Evolutionary conservation across 2,888 invertebrate species (phyloP).

Genomic region (Neria commutata): DNA sequence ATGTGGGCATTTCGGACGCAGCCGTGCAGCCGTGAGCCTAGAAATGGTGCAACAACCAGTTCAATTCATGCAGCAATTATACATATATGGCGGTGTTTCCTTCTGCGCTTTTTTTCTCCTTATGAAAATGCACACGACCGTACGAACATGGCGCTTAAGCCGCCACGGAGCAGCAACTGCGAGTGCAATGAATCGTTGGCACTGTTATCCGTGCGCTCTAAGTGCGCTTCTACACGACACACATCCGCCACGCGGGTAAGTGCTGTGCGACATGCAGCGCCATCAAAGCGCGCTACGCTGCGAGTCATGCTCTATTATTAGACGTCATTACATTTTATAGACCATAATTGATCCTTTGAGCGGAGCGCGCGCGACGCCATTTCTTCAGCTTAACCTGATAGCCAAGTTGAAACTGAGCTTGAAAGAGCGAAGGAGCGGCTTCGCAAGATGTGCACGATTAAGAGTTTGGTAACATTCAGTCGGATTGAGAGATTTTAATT

Average conservation of each 20-base stretch:
- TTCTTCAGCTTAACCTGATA: slow-evolving; percentile 46
- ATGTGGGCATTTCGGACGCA: slow-evolving; percentile 45
- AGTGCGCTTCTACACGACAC: slow-evolving; percentile 33
- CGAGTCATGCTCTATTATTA: slow-evolving; percentile 59
- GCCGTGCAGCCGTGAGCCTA: neutral
- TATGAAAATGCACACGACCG: too few species aligned
- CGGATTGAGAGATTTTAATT: too few species aligned
- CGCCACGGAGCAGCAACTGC: slow-evolving; percentile 31
- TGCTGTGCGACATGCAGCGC: slow-evolving; percentile 42
- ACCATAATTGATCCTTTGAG: slow-evolving; percentile 54
- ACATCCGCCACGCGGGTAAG: slow-evolving; percentile 31
- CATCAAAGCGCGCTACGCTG: slow-evolving; percentile 32
- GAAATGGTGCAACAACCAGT: slow-evolving; percentile 51
- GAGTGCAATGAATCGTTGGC: neutral
- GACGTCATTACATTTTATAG: slow-evolving; percentile 62
- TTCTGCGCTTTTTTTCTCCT: slow-evolving; percentile 17
- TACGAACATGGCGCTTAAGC: slow-evolving; percentile 46
- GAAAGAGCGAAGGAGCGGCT: too few species aligned
- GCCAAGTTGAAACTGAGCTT: too few species aligned
- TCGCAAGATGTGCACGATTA: too few species aligned
- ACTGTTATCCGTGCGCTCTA: slow-evolving; percentile 14
- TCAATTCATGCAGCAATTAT: slow-evolving; percentile 49
- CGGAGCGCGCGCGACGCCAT: slow-evolving; percentile 42
- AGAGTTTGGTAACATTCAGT: too few species aligned
- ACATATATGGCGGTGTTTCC: slow-evolving; percentile 45